These are phyloP conservation scores for Tenodera sinensis DNA, from an alignment of 2,888 invertebrate genomes.

Conservation along the genomic window DNA sequence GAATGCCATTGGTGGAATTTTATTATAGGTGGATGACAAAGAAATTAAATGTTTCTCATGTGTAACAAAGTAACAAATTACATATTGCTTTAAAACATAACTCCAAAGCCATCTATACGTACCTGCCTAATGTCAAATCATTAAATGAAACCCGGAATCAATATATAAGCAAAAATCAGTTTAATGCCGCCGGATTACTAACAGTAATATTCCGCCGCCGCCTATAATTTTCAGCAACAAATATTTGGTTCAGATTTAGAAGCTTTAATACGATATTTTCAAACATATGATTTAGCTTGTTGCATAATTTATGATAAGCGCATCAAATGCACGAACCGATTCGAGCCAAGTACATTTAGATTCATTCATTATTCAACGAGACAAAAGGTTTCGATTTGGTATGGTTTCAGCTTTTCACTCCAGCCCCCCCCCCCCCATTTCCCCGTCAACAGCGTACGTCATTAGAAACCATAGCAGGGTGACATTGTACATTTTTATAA, in stretches of 20 bases:
- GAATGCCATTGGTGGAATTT: too few relatives aligned
- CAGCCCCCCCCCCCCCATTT: too few relatives aligned
- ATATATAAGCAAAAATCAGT: not conserved
- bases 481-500: too few relatives aligned
- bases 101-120: too few relatives aligned
- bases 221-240: not conserved
- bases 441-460: not conserved
- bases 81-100: too few relatives aligned
- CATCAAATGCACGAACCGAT: not conserved
- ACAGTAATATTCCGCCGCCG: not conserved
- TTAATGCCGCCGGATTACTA: not conserved
- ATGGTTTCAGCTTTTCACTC: not conserved
- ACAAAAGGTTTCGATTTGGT: not conserved
- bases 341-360: not conserved
- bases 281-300: not conserved
- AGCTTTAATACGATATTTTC: not conserved
- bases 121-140: too few relatives aligned
- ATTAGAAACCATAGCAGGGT: not conserved
- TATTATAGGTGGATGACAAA: too few relatives aligned
- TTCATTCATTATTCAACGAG: not conserved
- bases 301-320: not conserved
- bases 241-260: not conserved
- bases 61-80: too few relatives aligned
- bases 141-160: too few relatives aligned
- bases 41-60: too few relatives aligned